Conservation (phyloP, 2,888 invertebrate species). For the Argyra leucocephala region DNA sequence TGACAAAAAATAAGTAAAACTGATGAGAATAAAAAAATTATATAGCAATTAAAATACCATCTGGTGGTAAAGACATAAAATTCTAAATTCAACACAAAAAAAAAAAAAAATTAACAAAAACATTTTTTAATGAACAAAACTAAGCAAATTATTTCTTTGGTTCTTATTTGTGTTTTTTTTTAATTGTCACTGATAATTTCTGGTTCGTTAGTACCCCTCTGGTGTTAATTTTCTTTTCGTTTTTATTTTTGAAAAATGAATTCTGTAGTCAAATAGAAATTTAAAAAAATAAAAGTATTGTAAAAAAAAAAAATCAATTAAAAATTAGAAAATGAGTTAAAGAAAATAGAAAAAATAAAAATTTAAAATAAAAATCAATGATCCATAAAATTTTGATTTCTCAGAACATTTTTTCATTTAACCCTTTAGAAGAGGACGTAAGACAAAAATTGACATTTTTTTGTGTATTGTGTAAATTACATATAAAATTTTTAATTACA, state of each 20-base stretch:
- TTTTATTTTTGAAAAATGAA: conserved; percentile 7
- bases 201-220: background rate
- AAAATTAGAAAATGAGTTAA: background rate
- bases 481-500: too few species aligned
- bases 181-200: background rate
- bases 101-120: background rate
- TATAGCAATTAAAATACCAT: background rate
- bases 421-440: too few species aligned
- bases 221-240: background rate
- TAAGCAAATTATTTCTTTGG: too few species aligned
- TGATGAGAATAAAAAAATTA: too few species aligned
- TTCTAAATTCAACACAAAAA: background rate
- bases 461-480: too few species aligned
- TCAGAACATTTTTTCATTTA: too few species aligned
- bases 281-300: background rate
- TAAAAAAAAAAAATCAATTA: background rate
- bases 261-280: background rate
- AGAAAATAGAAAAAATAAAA: too few species aligned
- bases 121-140: too few species aligned
- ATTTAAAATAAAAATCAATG: too few species aligned
- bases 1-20: too few species aligned
- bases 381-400: background rate
- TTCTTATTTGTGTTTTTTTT: background rate
- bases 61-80: background rate
- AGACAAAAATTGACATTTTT: too few species aligned